Evolutionary conservation across 2,797 vertebrate genomes (phyloP).

Genomic region (Epinephelus coioides): DNA sequence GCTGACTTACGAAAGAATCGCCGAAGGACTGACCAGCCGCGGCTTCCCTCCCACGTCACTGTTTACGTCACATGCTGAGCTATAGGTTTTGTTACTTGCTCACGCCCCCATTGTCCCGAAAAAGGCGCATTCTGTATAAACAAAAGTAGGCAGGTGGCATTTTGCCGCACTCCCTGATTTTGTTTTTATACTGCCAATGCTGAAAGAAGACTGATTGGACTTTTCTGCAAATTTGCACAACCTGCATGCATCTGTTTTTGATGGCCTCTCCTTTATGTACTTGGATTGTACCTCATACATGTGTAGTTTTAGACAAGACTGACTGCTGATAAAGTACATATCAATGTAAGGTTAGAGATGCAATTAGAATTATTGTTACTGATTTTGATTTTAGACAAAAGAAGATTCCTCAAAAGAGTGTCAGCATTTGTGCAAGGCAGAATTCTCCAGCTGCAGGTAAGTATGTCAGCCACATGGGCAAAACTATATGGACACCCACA

Average conservation of each 20-base stretch:
- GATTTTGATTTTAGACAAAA: conserved; percentile 9
- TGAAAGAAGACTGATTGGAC: too few species aligned
- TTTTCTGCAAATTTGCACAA: too few species aligned
- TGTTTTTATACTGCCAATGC: too few species aligned
- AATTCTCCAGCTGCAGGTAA: neutral
- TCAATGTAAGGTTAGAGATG: neutral
- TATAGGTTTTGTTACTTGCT: too few species aligned
- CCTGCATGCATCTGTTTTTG: neutral
- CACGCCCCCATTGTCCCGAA: too few species aligned
- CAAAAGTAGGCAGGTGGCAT: too few species aligned
- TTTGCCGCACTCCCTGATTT: too few species aligned
- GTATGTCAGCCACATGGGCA: neutral
- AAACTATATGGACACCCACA: neutral
- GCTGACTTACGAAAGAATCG: too few species aligned
- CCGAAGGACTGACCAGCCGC: too few species aligned
- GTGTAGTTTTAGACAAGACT: neutral
- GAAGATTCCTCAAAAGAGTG: neutral
- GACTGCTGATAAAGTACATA: neutral
- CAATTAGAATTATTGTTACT: neutral
- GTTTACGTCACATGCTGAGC: too few species aligned
- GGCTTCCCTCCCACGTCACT: too few species aligned
- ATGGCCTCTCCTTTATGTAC: neutral
- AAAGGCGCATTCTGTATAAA: too few species aligned
- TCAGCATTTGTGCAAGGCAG: neutral
- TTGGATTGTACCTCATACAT: neutral